Evolutionary conservation across 2,888 invertebrate genomes (phyloP).

Genomic region (Geophilus truncorum): DNA sequence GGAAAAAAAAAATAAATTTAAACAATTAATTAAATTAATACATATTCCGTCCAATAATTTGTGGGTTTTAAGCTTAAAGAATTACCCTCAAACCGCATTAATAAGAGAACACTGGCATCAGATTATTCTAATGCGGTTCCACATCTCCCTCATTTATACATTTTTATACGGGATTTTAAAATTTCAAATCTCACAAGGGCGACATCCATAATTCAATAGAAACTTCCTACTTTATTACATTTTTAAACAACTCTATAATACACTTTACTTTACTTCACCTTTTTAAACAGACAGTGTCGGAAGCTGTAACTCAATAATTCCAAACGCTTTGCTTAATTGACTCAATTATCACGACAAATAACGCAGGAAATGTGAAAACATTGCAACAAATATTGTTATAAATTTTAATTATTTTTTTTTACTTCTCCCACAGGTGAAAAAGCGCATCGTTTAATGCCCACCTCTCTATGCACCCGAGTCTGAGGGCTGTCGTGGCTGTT

Average conservation of each 20-base stretch:
- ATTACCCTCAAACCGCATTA: no score
- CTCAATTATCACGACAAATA: not conserved
- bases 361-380: no score
- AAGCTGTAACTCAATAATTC: not conserved
- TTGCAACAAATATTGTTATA: no score
- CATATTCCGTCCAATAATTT: no score
- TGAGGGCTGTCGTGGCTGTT: not conserved
- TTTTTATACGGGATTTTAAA: not conserved
- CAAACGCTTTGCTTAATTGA: not conserved
- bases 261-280: not conserved
- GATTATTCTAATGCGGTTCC: no score
- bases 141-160: no score
- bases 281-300: not conserved
- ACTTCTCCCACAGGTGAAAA: not conserved
- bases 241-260: not conserved
- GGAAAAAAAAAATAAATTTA: not conserved
- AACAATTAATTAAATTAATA: no score
- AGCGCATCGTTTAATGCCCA: not conserved
- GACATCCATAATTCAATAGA: not conserved
- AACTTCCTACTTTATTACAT: not conserved
- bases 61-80: no score
- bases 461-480: not conserved
- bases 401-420: not conserved
- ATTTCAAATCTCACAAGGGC: not conserved
- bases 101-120: no score